Base-by-base conservation (phyloP, 37 sponge, comb jelly and placozoan genomes). In the Cliona cf. orientalis region DNA sequence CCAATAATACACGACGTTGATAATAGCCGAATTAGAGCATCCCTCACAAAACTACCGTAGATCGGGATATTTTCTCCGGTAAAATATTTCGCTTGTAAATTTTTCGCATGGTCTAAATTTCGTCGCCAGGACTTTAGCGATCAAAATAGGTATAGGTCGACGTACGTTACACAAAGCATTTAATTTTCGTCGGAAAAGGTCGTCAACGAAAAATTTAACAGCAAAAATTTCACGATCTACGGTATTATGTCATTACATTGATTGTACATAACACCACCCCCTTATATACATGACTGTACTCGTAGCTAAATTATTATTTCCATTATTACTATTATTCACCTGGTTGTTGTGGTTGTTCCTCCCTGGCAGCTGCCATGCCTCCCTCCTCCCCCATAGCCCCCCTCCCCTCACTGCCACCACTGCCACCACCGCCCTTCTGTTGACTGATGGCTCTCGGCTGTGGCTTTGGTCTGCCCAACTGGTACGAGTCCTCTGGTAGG, bases 401-500 rank as follows among this genome's bases (percentile, higher is more conserved):
- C 17, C 55, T 17, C 55, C 55, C 55, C 17, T 17, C 14, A 49
- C 14, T 49, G 55, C 14, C 55, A 49, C 55, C 55, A 19, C 14
- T 49, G 55, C 14, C 9, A 68, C 12, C 6, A n/a, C 4, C 23
- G 69, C 11, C 69, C 4, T 36, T 4, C 36, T 36, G 23, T 42
- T 2, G 46, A n/a, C n/a, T n/a, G n/a, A n/a, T n/a, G n/a, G 3
- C 35, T 35, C 37, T 31, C 67, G 31, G 67, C 21, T 7, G 64
- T 5, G n/a, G 71, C 5, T 23, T 19, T 46, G 46, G 63, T 64
- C 31, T 46, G 42, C 2, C 38, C 58, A 80, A 37, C 14, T 65
- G 82, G 69, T 79, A 80, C 0, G 92, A 82, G 35, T 91, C 92
- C 35, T 85, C 90, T 1, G 95, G 75, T 21, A 97, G 74, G 75